Evolutionary conservation across 2,113 vertebrate species (phyloP), one percentile per base, ranked within the genome.

Genomic region (Montifringilla adamsi): DNA sequence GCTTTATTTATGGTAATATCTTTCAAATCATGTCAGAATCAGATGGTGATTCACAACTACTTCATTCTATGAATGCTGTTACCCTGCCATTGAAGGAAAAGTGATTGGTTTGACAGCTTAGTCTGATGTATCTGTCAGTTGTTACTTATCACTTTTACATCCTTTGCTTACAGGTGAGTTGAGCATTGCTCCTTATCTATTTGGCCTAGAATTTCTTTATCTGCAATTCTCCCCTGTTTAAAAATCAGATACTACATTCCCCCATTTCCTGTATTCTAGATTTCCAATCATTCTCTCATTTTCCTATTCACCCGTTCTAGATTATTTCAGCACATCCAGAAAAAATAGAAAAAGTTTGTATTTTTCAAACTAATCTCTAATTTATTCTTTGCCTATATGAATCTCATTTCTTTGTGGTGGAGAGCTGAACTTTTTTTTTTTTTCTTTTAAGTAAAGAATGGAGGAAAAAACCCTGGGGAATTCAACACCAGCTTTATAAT

Each of bases 141-240:
- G 82, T 88, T 87, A 79, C 92, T 93, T 96, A 94, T 88, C 64
- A 81, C 35, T 93, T 90, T 74, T 92, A 84, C 49, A 95, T 95
- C 86, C 88, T 84, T 90, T 95, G 89, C 89, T 94, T 95, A 96
- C 94, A 90, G 75, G 68, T 95, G 64, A 67, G 23, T 84, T 90
- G 76, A 93, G 63, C 88, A 80, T 90, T 92, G 43, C 79, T 89
- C 30, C 94, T 95, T 94, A 94, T 95, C 80, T 90, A 67, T 66
- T 86, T 92, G 79, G 59, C 91, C 79, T 89, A 89, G 76, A 84
- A 88, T 90, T 90, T 59, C 76, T 88, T 83, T 96, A 96, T 94
- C 86, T 95, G 80, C 82, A 94, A 55, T 93, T 84, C 56, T 86
- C 16, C 26, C 43, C 79, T 85, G 55, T 80, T 92, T 93, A 95